Evolutionary conservation across 2,888 invertebrate genomes (phyloP).

Genomic region (Eupithecia abbreviata): DNA sequence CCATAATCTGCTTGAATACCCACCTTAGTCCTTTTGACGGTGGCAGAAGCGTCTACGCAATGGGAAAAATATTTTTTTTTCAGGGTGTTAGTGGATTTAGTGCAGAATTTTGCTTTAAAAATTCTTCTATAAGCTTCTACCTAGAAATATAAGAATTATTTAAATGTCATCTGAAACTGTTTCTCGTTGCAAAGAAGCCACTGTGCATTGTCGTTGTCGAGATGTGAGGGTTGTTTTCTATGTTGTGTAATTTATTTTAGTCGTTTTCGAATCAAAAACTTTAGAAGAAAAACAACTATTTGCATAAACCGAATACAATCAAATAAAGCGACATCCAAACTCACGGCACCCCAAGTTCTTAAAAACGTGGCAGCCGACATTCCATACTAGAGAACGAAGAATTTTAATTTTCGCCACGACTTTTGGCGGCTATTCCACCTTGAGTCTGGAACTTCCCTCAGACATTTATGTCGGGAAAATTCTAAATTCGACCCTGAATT

Average conservation of each 20-base stretch:
- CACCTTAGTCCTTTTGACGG: not conserved
- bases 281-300: no score
- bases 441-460: constrained; percentile 1
- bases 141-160: no score
- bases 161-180: no score
- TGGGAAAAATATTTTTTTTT: not conserved
- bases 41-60: not conserved
- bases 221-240: no score
- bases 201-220: not conserved
- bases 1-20: not conserved
- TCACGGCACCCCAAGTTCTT: not conserved
- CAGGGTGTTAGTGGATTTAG: no score
- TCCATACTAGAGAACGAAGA: not conserved
- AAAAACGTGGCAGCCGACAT: not conserved
- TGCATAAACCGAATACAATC: not conserved
- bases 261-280: no score
- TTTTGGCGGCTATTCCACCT: not conserved
- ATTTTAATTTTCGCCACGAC: not conserved
- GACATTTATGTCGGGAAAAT: not conserved
- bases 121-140: no score
- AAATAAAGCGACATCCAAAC: not conserved
- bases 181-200: no score
- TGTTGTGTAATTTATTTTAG: no score
- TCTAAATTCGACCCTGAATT: constrained; percentile 12
- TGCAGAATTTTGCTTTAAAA: no score